Evolutionary conservation across 2,113 vertebrate genomes (phyloP), one percentile per base, ranked within the genome.

Genomic region (Orientallactaga bullata): DNA sequence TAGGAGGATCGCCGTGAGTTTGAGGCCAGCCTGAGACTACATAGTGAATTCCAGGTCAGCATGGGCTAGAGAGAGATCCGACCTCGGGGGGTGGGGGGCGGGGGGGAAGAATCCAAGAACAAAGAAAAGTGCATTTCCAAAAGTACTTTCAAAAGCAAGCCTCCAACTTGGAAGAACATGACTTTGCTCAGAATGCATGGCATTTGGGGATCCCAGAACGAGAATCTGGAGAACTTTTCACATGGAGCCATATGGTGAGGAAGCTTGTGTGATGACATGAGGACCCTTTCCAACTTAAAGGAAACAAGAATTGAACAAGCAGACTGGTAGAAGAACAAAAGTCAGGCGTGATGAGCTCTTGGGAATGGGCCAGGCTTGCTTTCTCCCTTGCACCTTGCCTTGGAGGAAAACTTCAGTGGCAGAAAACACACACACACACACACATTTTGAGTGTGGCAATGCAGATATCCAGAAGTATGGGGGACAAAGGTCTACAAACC

Each of bases 181-280:
- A 16, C 78, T 93, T 93, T 66, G 55, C 61, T 87, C 20, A 92
- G 7, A 90, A 89, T 30, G 73, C 47, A 60, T 61, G 84, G 60
- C 39, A 85, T 82, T 96, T 81, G 35, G 60, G 18, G 35, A 85
- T 73, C 73, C 73, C 72, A 73, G 69, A 90, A 47, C 20, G 58
- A 88, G 58, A 82, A 91, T 90, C 68, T 60, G n/a, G 87, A 92
- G 77, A 93, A 87, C 21, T 89, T 47, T 80, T 21, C 90, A 78
- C 66, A 21, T 28, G 66, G 32, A 85, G 58, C 65, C 83, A 76
- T 51, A 61, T 42, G 72, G 66, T 28, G 32, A 91, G 55, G 24
- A 42, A 78, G 39, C 61, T 9, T 51, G 20, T 61, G 63, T 80
- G 89, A 85, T 80, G 83, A 30, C 78, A 74, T 55, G 72, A 80